A percentile compares a stretch with the other conserved stretches of the same genome.
These are phyloP conservation scores for Colinus virginianus DNA, from an alignment of 2,113 vertebrate genomes.

Conservation along the genomic window DNA sequence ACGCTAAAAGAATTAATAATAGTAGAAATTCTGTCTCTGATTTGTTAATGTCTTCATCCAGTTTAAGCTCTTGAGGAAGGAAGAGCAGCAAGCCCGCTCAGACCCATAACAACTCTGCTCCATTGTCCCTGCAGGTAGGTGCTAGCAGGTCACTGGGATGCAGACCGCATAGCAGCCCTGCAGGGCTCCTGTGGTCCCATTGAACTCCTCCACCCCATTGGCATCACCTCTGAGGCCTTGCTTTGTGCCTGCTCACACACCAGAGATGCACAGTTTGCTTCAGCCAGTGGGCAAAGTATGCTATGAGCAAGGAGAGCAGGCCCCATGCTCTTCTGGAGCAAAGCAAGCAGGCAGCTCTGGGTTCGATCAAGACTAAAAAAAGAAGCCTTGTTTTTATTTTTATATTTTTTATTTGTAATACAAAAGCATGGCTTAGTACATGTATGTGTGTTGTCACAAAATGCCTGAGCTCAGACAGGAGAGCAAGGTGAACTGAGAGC, in stretches of 20 bases:
- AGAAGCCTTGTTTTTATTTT: not conserved
- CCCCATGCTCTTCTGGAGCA: accelerated
- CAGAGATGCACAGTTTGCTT: not conserved
- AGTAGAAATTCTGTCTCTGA: not conserved
- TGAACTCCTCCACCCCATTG: not conserved
- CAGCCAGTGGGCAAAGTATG: not conserved
- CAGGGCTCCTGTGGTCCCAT: not conserved
- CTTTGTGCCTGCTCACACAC: accelerated
- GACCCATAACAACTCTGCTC: not conserved
- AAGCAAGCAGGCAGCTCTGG: not conserved
- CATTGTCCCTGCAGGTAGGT: not conserved
- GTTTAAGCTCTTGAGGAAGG: not conserved
- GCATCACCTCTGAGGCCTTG: not conserved
- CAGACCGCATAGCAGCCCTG: not conserved
- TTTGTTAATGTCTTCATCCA: not conserved
- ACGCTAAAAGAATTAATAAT: accelerated
- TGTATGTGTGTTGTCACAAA: accelerated
- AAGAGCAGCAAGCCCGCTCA: not conserved
- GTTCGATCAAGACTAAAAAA: not conserved
- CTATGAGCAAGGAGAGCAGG: not conserved
- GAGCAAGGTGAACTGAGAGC: not conserved
- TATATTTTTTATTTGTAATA: accelerated
- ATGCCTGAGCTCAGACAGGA: not conserved
- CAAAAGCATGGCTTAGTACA: accelerated
- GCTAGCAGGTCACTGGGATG: not conserved